phyloP scores from a whole-genome alignment of 2,888 invertebrate genomes.

The Merodon equestris region DNA sequence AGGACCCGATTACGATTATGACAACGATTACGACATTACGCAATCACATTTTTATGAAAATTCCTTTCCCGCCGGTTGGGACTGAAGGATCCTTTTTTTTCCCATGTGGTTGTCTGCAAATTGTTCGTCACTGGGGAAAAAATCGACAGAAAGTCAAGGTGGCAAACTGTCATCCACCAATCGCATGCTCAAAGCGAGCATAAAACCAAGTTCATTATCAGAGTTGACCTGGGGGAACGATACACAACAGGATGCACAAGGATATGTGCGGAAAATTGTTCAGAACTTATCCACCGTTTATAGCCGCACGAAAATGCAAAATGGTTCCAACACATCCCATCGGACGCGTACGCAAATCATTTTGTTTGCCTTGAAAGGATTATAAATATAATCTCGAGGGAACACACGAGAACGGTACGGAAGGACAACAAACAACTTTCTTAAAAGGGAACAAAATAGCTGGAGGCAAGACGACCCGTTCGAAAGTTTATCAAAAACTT shows the following conservation, averaged over 20 bases:
- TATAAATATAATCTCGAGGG: neutral
- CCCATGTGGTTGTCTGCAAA: too few relatives aligned
- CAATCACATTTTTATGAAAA: conserved; percentile 41
- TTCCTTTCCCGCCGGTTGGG: conserved; percentile 6
- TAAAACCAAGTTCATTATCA: too few relatives aligned
- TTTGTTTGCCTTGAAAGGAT: neutral
- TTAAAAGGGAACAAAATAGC: conserved; percentile 5
- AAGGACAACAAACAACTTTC: too few relatives aligned
- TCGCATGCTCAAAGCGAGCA: neutral
- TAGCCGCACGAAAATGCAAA: too few relatives aligned
- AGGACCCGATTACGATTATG: conserved; percentile 6
- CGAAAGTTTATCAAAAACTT: conserved; percentile 14
- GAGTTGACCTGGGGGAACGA: too few relatives aligned
- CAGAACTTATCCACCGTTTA: too few relatives aligned
- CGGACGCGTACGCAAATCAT: too few relatives aligned
- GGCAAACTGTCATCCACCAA: neutral
- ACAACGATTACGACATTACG: conserved; percentile 27
- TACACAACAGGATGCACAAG: too few relatives aligned
- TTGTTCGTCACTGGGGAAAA: neutral
- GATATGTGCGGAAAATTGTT: too few relatives aligned
- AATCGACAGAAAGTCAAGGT: neutral
- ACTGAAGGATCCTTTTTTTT: neutral
- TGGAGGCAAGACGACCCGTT: neutral
- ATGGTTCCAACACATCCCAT: too few relatives aligned
- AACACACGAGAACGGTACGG: neutral